Evolutionary conservation across 2,888 invertebrate genomes (phyloP), one percentile per base, ranked within the genome.

Genomic region (Mesoligia furuncula): DNA sequence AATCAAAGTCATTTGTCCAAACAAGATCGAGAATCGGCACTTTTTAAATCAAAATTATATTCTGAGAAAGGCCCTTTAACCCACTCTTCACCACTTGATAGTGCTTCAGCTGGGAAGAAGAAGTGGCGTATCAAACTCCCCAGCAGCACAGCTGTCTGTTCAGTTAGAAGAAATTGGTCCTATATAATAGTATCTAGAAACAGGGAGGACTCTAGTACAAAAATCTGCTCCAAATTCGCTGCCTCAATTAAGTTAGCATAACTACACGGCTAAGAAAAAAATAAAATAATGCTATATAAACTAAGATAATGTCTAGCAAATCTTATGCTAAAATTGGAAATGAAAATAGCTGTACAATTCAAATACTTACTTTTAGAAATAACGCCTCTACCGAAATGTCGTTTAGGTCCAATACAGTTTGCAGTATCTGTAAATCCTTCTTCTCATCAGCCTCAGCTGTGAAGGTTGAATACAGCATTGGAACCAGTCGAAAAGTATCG

Each of bases 391-490:
- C 87, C 0, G 93, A 83, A 4, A 96, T 91, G 27, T 93, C 91
- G 80, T 97, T 96, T 1, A 91, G 76, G 48, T 96, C 95, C 78
- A 97, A 85, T 39, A 96, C 88, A 2, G 87, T 83, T 86, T 97
- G 97, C 8, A 97, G 85, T 17, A 71, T 75, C 0, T 74, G 20
- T 9, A 96, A 87, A 39, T 91, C 87, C 15, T 86, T 80, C 81
- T 90, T 93, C 73, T 94, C 93, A 6, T 88, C 79, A 0, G 81
- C 59, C 2, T 87, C 86, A 0, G 93, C 80, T 9, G 74, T 67
- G 51, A 90, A 91, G 11, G 92, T 84, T 0, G 95, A 92, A 82
- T 95, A 93, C 57, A 96, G 76, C 6, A 95, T 84, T 0, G 96
- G 95, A 0, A 91, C 90, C 45, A 93, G 85, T 11, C 93, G 92